Conservation (phyloP, 2,113 vertebrate species). For the Neolamprologus brichardi region DNA sequence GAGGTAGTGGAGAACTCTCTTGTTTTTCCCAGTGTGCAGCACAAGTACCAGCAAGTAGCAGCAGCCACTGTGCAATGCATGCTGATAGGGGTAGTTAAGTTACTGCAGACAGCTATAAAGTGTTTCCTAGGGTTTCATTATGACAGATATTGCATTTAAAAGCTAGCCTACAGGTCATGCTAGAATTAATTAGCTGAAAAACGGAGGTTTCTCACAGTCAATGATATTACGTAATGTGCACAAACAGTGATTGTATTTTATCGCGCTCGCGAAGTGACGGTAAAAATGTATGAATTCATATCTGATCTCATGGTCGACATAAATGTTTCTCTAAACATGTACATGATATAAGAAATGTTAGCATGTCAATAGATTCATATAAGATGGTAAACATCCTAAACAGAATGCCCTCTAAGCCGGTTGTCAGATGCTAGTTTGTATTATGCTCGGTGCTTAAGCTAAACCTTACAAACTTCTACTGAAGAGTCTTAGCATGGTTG, state of each 20-base stretch:
- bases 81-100: not conserved
- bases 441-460: not conserved
- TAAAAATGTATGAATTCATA: not conserved
- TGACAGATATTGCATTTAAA: not conserved
- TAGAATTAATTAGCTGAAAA: not conserved
- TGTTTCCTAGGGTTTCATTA: not conserved
- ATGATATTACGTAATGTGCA: not conserved
- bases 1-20: not conserved
- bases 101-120: not conserved
- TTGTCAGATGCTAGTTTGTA: not conserved
- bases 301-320: not conserved
- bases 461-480: not conserved
- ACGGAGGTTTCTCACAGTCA: not conserved
- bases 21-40: not conserved
- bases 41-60: not conserved
- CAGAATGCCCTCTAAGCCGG: not conserved
- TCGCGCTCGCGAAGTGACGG: fast-evolving
- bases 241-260: not conserved
- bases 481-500: not conserved
- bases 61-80: not conserved
- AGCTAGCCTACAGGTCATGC: not conserved
- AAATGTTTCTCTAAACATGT: not conserved
- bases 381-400: not conserved
- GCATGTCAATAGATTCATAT: not conserved
- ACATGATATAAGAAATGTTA: too few species aligned